Evolutionary conservation across 92 coral and sea anemone species (phyloP), one percentile per base, ranked within the genome.

Genomic region (Actinostola sp.): DNA sequence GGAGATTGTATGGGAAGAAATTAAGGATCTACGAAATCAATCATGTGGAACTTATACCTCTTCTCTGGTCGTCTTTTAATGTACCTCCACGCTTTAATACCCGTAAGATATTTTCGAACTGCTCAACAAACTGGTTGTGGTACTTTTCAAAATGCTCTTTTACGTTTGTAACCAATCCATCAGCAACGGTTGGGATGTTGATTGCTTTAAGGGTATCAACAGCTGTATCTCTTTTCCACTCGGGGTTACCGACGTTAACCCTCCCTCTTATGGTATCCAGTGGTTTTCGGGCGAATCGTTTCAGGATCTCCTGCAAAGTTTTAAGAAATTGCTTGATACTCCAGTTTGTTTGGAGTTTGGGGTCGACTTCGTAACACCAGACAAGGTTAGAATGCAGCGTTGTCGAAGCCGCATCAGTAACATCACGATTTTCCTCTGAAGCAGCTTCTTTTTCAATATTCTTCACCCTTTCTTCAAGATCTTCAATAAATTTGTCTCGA

Each of bases 31-130:
- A 39, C 7, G 14, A 14, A 7, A 7, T 7, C 45, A 7, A 7
- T 39, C 45, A 39, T 39, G 7, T 39, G n/a, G n/a, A n/a, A 23
- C 8, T 31, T 55, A 61, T 30, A 75, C 81, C 81, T 23, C 62
- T 43, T 35, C 91, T 53, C 57, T 86, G 91, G 16, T 63, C 76
- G 27, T 86, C 91, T 28, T 76, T 75, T 19, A 86, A 51, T 38
- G 91, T 86, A 15, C 70, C 72, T 13, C 91, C 91, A 17, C 76
- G 78, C 3, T 38, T 39, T 15, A 86, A 80, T 55, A 86, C 75
- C 24, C 24, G 56, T 57, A 74, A 49, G 16, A 86, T 71, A 24
- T 70, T 86, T 39, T 57, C 20, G 21, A 81, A 41, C 65, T 75
- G 82, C n/a, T 33, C 79, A 20, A 56, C 39, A 33, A 86, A 86